Evolutionary conservation across 2,888 invertebrate species (phyloP).

Genomic region (Spilosoma lubricipeda): DNA sequence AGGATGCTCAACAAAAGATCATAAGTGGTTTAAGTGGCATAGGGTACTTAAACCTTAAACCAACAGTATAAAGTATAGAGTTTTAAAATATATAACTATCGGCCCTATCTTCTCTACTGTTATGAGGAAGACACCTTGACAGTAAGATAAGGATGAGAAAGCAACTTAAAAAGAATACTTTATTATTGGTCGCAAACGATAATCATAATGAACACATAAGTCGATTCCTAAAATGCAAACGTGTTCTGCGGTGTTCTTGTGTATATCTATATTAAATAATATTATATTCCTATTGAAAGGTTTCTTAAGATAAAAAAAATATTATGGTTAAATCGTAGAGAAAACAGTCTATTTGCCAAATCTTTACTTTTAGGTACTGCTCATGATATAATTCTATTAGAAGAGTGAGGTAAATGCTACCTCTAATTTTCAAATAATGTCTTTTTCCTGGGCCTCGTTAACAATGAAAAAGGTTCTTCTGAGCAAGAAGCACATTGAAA

Average conservation of each 20-base stretch:
- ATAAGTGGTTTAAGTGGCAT: no score
- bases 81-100: no score
- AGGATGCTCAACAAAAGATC: no score
- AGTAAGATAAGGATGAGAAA: no score
- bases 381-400: not conserved
- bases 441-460: not conserved
- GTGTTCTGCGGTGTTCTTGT: not conserved
- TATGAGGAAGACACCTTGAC: no score
- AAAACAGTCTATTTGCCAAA: not conserved
- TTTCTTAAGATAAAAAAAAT: not conserved
- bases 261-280: no score
- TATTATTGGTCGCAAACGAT: not conserved
- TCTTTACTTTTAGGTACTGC: not conserved
- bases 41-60: not conserved
- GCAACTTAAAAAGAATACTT: not conserved
- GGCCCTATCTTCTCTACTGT: no score
- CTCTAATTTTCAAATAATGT: not conserved
- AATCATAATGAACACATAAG: not conserved
- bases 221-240: not conserved
- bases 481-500: constrained; percentile 5
- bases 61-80: no score
- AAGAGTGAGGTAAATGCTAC: not conserved
- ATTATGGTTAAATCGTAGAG: not conserved
- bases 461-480: not conserved
- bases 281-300: no score